Percentiles rank a stretch among this genome's conserved stretches.
phyloP scores from a whole-genome alignment of 2,797 vertebrate species.

The Eidolon dupreanum region DNA sequence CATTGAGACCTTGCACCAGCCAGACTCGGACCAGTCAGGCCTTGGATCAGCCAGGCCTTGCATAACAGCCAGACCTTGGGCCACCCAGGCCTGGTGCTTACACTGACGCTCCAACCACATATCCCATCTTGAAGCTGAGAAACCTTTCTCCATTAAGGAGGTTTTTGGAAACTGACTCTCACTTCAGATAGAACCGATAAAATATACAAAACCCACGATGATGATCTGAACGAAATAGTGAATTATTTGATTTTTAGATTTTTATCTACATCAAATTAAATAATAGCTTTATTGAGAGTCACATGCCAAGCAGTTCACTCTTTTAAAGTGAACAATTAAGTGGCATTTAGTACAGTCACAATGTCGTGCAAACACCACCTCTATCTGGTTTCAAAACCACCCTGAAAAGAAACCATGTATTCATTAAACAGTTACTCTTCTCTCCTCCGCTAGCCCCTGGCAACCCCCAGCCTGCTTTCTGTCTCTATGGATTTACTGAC shows the following conservation, averaged over 20 bases:
- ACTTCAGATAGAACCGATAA: not conserved
- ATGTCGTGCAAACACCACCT: not conserved
- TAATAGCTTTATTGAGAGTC: not conserved
- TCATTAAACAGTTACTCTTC: not conserved
- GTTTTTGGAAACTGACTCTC: not conserved
- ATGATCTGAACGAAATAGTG: not conserved
- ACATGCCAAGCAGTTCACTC: not conserved
- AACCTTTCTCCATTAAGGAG: not conserved
- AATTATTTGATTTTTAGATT: not conserved
- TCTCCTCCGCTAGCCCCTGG: not conserved
- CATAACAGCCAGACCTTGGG: no score
- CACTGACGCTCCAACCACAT: not conserved
- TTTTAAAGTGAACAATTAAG: not conserved
- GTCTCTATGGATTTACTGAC: not conserved
- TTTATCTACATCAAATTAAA: not conserved
- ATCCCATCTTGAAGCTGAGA: not conserved
- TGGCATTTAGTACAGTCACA: not conserved
- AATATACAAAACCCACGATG: not conserved
- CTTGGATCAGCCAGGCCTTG: no score
- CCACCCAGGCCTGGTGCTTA: no score
- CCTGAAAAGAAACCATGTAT: not conserved
- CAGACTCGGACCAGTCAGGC: no score
- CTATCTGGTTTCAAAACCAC: not conserved
- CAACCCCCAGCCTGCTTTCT: not conserved
- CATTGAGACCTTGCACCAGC: no score